Conservation (phyloP, 2,113 vertebrate species). For the Myodes glareolus region DNA sequence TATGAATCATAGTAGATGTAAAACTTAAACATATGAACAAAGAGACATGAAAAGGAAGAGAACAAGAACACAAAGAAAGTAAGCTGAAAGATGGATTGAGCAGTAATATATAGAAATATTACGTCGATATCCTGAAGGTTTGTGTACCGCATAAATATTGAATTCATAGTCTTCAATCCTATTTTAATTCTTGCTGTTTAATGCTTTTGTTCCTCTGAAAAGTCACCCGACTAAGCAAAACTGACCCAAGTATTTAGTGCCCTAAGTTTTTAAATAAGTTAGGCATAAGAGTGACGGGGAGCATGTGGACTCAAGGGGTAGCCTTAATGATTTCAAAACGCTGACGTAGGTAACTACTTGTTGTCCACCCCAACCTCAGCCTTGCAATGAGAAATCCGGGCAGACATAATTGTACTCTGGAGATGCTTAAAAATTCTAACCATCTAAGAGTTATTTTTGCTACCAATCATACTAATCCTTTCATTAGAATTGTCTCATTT, state of each 20-base stretch:
- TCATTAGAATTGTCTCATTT: slow-evolving; percentile 45
- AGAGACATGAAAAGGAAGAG: slow-evolving; percentile 77
- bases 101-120: slow-evolving; percentile 81
- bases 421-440: slow-evolving; percentile 14
- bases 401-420: background rate
- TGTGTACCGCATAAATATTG: slow-evolving; percentile 79
- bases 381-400: slow-evolving; percentile 1
- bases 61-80: slow-evolving; percentile 77
- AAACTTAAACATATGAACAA: slow-evolving; percentile 72
- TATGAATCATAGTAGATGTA: slow-evolving; percentile 64
- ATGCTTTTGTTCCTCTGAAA: slow-evolving; percentile 77
- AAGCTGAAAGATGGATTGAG: slow-evolving; percentile 79
- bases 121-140: slow-evolving; percentile 76
- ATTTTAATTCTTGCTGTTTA: slow-evolving; percentile 80
- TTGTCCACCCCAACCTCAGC: background rate
- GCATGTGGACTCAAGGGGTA: background rate
- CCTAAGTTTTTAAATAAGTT: slow-evolving; percentile 67
- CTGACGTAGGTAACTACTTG: background rate
- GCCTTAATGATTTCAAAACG: slow-evolving; percentile 10
- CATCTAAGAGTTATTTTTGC: slow-evolving; percentile 5
- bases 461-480: background rate
- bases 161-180: slow-evolving; percentile 80
- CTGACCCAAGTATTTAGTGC: slow-evolving; percentile 76
- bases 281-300: slow-evolving; percentile 48
- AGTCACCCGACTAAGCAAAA: slow-evolving; percentile 82